phyloP scores from a whole-genome alignment of 1,140 invertebrate genomes.

The Drosophila kikkawai region DNA sequence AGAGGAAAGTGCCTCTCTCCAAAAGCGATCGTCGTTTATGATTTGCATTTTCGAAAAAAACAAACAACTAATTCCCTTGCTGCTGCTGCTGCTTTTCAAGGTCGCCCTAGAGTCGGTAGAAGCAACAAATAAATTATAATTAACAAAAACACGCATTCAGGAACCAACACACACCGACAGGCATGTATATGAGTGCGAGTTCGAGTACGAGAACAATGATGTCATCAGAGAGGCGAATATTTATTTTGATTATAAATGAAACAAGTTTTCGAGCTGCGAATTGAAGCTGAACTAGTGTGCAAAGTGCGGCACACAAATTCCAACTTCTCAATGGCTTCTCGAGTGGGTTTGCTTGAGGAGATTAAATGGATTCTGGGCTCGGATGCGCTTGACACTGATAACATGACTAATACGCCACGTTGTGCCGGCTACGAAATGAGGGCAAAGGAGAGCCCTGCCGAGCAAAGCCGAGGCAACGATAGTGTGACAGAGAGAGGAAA shows the following conservation, averaged over 20 bases:
- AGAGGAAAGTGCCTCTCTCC: neutral
- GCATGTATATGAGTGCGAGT: constrained; percentile 40
- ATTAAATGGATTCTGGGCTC: constrained; percentile 34
- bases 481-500: neutral
- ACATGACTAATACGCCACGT: constrained; percentile 64
- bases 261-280: constrained; percentile 65
- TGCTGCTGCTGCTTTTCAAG: constrained; percentile 47
- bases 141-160: constrained; percentile 58
- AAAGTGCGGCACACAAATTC: constrained; percentile 6
- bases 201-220: constrained; percentile 73
- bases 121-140: constrained; percentile 77
- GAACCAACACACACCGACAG: constrained; percentile 30
- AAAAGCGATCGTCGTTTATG: constrained; percentile 26
- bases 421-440: constrained; percentile 46
- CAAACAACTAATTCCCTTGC: constrained; percentile 17
- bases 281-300: constrained; percentile 12
- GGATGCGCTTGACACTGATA: constrained; percentile 60
- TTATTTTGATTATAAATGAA: constrained; percentile 58
- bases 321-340: constrained; percentile 23
- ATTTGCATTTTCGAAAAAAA: constrained; percentile 46
- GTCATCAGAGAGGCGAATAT: constrained; percentile 71
- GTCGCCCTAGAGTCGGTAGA: constrained; percentile 66
- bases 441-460: constrained; percentile 1
- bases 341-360: constrained; percentile 30
- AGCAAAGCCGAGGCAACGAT: neutral